These are phyloP conservation scores for Mizuhopecten yessoensis DNA, from an alignment of 1,140 invertebrate genomes.

Conservation along the genomic window DNA sequence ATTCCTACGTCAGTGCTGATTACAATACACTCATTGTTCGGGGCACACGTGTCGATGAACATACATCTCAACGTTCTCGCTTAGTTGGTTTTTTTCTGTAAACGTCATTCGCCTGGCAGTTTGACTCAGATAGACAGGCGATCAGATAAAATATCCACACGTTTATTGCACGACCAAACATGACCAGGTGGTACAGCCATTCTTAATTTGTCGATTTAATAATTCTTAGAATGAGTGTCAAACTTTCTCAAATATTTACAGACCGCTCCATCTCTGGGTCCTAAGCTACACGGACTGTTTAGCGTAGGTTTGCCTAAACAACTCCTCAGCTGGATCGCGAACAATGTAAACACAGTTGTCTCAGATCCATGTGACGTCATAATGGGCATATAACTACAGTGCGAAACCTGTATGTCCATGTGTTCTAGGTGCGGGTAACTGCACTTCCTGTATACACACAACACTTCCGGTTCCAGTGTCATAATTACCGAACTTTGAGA, in stretches of 20 bases:
- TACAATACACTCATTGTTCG: neutral
- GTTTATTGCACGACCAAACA: neutral
- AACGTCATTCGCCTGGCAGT: no score
- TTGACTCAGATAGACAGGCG: neutral
- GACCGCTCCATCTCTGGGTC: neutral
- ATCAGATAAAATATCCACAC: neutral
- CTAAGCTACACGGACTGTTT: neutral
- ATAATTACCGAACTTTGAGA: no score
- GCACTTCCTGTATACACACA: no score
- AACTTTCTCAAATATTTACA: constrained; percentile 35
- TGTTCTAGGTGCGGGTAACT: neutral
- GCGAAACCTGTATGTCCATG: neutral
- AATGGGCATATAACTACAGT: no score
- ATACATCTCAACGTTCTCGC: neutral
- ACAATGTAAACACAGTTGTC: neutral
- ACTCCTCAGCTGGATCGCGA: neutral
- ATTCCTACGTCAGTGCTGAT: neutral
- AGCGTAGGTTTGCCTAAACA: neutral
- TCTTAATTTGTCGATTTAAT: constrained; percentile 27
- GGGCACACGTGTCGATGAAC: neutral
- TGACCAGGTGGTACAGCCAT: neutral
- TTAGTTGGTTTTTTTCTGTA: neutral
- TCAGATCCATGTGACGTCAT: neutral
- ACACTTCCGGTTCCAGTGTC: no score
- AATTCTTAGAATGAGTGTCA: constrained; percentile 35